Conservation (phyloP, 2,888 invertebrate genomes). For the Rapana venosa region DNA sequence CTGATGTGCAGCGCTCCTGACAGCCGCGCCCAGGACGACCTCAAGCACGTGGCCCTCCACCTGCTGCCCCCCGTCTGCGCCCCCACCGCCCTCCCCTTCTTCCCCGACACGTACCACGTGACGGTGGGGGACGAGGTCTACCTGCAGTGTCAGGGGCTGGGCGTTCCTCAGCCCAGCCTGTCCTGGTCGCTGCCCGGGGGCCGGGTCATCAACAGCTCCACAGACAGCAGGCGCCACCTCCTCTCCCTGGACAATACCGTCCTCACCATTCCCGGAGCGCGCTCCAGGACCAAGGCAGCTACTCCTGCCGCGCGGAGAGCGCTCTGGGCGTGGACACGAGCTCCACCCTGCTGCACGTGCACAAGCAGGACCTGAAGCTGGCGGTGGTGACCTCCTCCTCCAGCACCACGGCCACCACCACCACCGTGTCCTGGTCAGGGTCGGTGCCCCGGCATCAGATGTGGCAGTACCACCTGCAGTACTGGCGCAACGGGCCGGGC, state of each 20-base stretch:
- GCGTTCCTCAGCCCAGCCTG: slow-evolving; percentile 77
- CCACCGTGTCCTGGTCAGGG: slow-evolving; percentile 78
- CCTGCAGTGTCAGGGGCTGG: slow-evolving; percentile 78
- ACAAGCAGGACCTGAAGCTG: slow-evolving; percentile 76
- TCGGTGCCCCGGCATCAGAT: slow-evolving; percentile 65
- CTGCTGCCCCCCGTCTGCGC: slow-evolving; percentile 64
- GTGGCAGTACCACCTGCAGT: slow-evolving; percentile 65
- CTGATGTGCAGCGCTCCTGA: slow-evolving; percentile 75
- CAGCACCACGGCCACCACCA: slow-evolving; percentile 72
- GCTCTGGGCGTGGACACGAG: slow-evolving; percentile 69
- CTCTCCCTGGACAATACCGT: slow-evolving; percentile 56
- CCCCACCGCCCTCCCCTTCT: slow-evolving; percentile 72
- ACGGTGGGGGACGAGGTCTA: slow-evolving; percentile 75
- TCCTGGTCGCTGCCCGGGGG: slow-evolving; percentile 79
- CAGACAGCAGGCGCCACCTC: slow-evolving; percentile 47
- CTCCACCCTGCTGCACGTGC: slow-evolving; percentile 73
- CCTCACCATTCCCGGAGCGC: slow-evolving; percentile 49
- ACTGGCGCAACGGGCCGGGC: slow-evolving; percentile 40
- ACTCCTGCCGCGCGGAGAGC: slow-evolving; percentile 78
- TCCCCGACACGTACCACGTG: slow-evolving; percentile 66
- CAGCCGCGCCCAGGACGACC: slow-evolving; percentile 54
- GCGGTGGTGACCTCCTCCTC: slow-evolving; percentile 69
- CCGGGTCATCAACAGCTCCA: slow-evolving; percentile 70
- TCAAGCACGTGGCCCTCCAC: slow-evolving; percentile 59
- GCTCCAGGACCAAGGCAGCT: slow-evolving; percentile 76